phyloP scores from a whole-genome alignment of 2,797 vertebrate genomes.

The Molossus alvarezi region DNA sequence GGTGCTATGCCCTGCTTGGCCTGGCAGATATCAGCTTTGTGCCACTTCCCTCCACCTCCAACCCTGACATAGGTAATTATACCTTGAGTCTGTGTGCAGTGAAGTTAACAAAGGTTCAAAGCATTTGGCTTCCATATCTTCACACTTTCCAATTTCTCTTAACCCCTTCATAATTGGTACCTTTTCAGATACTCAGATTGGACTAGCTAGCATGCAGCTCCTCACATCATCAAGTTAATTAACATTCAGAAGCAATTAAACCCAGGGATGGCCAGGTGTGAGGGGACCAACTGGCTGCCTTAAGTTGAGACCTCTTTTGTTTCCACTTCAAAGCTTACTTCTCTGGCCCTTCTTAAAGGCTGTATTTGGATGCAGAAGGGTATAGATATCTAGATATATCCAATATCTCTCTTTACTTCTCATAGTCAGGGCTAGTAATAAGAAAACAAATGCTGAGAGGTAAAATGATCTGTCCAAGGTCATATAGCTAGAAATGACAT shows the following conservation, averaged over 20 bases:
- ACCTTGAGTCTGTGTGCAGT: constrained; percentile 74
- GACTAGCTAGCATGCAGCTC: constrained; percentile 48
- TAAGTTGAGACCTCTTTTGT: constrained; percentile 77
- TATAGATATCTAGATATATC: neutral
- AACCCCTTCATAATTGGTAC: constrained; percentile 76
- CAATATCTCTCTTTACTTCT: constrained; percentile 63
- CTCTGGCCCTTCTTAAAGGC: constrained; percentile 62
- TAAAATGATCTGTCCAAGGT: constrained; percentile 14
- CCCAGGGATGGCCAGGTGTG: neutral
- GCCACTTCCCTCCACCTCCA: constrained; percentile 80
- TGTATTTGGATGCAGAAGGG: constrained; percentile 71
- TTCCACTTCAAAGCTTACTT: constrained; percentile 78
- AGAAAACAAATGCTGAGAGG: constrained; percentile 39
- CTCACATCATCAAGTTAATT: constrained; percentile 79
- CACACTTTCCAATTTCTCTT: neutral
- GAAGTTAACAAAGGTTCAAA: constrained; percentile 82
- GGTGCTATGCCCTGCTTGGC: constrained; percentile 79
- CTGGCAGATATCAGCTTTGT: constrained; percentile 84
- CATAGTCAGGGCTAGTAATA: constrained; percentile 5
- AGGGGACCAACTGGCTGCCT: neutral
- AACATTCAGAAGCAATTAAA: constrained; percentile 39
- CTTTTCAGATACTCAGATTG: constrained; percentile 81
- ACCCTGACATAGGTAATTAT: constrained; percentile 81
- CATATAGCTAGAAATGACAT: neutral
- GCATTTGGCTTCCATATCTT: constrained; percentile 79